These are phyloP conservation scores for Drosophila auraria DNA, from an alignment of 1,140 invertebrate species.

Conservation along the genomic window DNA sequence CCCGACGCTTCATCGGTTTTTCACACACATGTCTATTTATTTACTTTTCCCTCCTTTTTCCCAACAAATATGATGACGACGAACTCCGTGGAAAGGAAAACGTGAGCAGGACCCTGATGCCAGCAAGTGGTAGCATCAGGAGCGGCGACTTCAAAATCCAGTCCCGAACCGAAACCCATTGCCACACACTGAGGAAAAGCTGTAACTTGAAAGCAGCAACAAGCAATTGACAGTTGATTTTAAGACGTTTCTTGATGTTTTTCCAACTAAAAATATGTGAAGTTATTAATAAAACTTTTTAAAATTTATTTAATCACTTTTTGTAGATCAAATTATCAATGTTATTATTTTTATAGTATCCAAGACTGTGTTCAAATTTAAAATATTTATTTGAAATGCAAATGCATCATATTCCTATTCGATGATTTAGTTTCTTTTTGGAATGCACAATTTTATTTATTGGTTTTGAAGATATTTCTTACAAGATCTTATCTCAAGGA, in stretches of 20 bases:
- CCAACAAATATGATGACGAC: conserved; percentile 53
- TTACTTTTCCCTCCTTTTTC: conserved; percentile 47
- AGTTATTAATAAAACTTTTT: not conserved
- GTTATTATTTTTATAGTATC: not conserved
- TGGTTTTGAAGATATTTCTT: not conserved
- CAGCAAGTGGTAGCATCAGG: conserved; percentile 2
- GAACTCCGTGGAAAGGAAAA: conserved; percentile 4
- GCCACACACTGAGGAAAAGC: not conserved
- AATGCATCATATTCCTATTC: not conserved
- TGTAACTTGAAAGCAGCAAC: too few species aligned
- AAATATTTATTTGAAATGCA: conserved; percentile 3
- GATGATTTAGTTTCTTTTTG: not conserved
- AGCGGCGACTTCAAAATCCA: conserved; percentile 5
- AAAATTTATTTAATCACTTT: not conserved
- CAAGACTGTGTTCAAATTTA: not conserved
- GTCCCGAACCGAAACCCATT: not conserved
- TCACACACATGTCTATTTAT: conserved; percentile 58
- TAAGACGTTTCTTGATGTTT: too few species aligned
- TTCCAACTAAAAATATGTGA: not conserved
- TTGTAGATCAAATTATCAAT: not conserved
- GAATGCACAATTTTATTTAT: not conserved
- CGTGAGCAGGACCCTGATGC: conserved; percentile 19
- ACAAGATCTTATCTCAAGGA: not conserved
- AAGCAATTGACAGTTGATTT: too few species aligned
- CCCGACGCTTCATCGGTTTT: conserved; percentile 15